Conservation (phyloP, 2,888 invertebrate species). For the Hydraecia micacea region DNA sequence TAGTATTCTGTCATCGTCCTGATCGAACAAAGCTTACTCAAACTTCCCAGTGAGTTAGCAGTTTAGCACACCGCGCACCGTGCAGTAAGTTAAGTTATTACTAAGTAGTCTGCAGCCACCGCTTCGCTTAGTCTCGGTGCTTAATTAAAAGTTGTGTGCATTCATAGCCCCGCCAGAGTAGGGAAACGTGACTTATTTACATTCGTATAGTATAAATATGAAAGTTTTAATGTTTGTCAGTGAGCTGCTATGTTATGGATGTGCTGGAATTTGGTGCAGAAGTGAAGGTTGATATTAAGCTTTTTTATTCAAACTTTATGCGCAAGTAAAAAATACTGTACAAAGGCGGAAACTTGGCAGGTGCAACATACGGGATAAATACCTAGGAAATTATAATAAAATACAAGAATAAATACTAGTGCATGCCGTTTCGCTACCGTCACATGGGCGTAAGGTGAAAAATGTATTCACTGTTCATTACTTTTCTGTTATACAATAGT, state of each 20-base stretch:
- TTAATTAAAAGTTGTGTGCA: conserved; percentile 57
- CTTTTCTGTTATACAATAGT: no score
- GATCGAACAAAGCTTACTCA: background rate
- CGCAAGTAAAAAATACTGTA: no score
- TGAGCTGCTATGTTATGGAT: background rate
- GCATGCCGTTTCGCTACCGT: no score
- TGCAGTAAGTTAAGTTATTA: conserved; percentile 24
- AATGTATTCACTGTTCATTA: no score
- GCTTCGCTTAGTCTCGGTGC: background rate
- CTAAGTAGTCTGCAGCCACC: conserved; percentile 13
- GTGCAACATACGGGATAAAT: background rate
- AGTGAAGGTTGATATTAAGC: background rate
- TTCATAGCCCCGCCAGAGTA: background rate
- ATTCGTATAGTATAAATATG: conserved; percentile 5
- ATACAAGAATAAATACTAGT: no score
- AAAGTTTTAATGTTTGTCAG: conserved; percentile 12
- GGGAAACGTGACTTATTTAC: conserved; percentile 28
- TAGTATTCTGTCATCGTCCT: background rate
- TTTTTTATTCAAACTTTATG: no score
- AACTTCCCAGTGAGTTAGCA: background rate
- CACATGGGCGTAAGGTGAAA: no score
- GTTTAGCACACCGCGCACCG: no score
- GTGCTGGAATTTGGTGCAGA: background rate
- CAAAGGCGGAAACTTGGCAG: background rate
- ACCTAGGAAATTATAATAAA: no score